A percentile compares a stretch with the other conserved stretches of the same genome.
Conservation (phyloP, 1,140 invertebrate genomes). For the Megalopta genalis region DNA sequence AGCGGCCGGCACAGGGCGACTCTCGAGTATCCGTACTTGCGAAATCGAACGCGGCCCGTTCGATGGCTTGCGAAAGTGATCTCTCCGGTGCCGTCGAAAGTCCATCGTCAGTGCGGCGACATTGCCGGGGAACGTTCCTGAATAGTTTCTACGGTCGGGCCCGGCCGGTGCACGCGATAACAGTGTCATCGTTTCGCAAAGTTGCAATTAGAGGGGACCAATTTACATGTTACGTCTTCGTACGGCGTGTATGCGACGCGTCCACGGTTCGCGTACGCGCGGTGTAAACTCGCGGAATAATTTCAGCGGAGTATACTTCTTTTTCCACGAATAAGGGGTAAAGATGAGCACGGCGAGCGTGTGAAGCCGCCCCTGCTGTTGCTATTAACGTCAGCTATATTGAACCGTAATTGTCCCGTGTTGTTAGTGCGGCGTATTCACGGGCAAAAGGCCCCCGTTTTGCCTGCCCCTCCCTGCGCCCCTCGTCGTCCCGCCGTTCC, state of each 20-base stretch:
- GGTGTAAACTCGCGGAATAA: background rate
- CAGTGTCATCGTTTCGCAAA: background rate
- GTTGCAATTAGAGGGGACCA: background rate
- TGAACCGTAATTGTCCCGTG: constrained; percentile 69
- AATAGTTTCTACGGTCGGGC: background rate
- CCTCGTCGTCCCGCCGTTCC: constrained; percentile 47
- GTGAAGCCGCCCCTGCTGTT: constrained; percentile 57
- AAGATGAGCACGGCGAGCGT: constrained; percentile 38
- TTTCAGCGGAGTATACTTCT: background rate
- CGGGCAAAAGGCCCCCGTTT: constrained; percentile 53
- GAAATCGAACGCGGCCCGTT: constrained; percentile 53
- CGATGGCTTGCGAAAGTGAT: background rate
- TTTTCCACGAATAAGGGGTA: background rate
- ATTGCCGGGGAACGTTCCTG: background rate
- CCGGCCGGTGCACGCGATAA: constrained; percentile 4
- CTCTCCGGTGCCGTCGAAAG: background rate
- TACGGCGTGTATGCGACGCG: background rate
- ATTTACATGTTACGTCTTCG: background rate
- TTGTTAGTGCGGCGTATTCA: constrained; percentile 65
- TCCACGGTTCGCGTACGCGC: background rate
- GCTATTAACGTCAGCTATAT: constrained; percentile 67
- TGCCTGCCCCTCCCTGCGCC: constrained; percentile 28
- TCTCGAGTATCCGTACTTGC: constrained; percentile 48
- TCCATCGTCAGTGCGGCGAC: background rate
- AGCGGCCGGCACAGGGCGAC: constrained; percentile 48